phyloP scores from a whole-genome alignment of 2,888 invertebrate genomes.

The Tenthredo notha region DNA sequence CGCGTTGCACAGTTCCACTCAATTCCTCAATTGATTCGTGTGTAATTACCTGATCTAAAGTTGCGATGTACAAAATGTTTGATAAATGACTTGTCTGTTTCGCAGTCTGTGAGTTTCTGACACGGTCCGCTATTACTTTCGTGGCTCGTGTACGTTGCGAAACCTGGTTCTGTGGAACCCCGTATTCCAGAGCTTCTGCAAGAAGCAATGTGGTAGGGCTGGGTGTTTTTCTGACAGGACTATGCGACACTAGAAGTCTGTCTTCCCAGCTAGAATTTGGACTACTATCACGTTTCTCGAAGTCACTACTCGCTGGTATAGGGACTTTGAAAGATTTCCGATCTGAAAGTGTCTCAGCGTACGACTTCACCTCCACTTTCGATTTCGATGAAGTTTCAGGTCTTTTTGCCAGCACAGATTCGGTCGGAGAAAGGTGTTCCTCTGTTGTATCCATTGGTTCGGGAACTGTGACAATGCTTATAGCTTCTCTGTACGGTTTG shows the following conservation, averaged over 20 bases:
- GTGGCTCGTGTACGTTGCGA: conserved; percentile 81
- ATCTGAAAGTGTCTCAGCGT: conserved; percentile 66
- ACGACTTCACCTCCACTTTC: conserved; percentile 61
- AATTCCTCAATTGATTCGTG: conserved; percentile 81
- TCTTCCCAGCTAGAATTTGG: conserved; percentile 62
- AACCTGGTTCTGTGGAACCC: conserved; percentile 71
- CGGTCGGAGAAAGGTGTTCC: conserved; percentile 67
- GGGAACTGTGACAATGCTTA: conserved; percentile 62
- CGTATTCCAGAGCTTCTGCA: conserved; percentile 67
- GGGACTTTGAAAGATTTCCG: conserved; percentile 56
- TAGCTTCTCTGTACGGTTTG: conserved; percentile 48
- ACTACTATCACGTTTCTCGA: conserved; percentile 33
- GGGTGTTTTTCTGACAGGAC: conserved; percentile 43
- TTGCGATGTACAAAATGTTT: conserved; percentile 83
- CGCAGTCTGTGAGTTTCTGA: conserved; percentile 81
- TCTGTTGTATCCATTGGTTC: conserved; percentile 71
- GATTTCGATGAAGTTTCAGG: conserved; percentile 51
- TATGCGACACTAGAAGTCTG: conserved; percentile 57
- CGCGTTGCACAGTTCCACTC: conserved; percentile 82
- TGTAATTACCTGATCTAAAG: conserved; percentile 81
- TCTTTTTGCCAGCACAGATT: conserved; percentile 62
- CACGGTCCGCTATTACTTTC: conserved; percentile 80
- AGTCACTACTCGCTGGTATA: conserved; percentile 25
- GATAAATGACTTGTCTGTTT: conserved; percentile 81
- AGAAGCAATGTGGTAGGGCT: conserved; percentile 61